Percentiles rank a stretch among this genome's conserved stretches.
These are phyloP conservation scores for Apamea sordens DNA, from an alignment of 2,888 invertebrate genomes.

Conservation along the genomic window DNA sequence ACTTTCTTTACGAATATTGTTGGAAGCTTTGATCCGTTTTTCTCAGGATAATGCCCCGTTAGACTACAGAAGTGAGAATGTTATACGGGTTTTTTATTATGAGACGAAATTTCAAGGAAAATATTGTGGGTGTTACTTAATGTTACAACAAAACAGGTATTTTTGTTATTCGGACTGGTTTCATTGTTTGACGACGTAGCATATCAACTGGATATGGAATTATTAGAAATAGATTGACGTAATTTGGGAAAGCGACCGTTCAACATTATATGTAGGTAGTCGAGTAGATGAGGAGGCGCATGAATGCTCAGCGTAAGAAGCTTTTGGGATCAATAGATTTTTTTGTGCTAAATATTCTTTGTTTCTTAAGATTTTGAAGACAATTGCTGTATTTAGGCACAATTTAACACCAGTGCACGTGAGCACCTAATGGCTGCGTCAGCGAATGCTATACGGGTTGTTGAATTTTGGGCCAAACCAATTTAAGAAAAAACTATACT, in stretches of 20 bases:
- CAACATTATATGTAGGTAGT: background rate
- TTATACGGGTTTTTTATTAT: slow-evolving; percentile 35
- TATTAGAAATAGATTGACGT: background rate
- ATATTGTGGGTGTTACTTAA: slow-evolving; percentile 24
- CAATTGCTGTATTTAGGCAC: background rate
- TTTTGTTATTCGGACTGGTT: background rate
- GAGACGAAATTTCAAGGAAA: slow-evolving; percentile 20
- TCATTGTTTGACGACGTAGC: slow-evolving; percentile 13
- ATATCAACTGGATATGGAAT: slow-evolving; percentile 8
- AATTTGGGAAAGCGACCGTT: background rate
- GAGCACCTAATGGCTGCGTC: background rate
- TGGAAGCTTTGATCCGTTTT: slow-evolving; percentile 53
- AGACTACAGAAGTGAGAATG: slow-evolving; percentile 18
- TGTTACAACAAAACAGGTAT: background rate
- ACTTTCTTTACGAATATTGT: slow-evolving; percentile 51
- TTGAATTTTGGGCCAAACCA: background rate
- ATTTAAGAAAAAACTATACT: background rate
- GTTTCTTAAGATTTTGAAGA: background rate
- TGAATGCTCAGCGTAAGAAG: background rate
- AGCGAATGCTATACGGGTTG: background rate
- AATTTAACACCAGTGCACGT: background rate
- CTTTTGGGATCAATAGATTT: background rate
- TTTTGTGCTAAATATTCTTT: background rate
- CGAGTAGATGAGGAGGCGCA: background rate
- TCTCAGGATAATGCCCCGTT: slow-evolving; percentile 38